Evolutionary conservation across 2,113 vertebrate genomes (phyloP).

Genomic region (Lutjanus erythropterus): DNA sequence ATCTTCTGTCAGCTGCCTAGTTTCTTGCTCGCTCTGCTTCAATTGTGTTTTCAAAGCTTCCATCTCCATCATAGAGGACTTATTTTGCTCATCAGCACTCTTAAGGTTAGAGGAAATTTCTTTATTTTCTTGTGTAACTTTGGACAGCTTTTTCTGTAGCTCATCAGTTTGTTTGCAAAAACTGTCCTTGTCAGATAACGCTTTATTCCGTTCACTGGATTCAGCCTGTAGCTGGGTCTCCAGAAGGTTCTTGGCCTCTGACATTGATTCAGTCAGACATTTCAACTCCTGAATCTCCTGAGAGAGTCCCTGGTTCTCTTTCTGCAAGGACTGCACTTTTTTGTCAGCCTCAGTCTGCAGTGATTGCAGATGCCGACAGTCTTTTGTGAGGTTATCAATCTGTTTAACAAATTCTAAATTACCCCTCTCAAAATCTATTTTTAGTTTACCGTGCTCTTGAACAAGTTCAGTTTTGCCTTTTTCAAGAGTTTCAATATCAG

Average conservation of each 20-base stretch:
- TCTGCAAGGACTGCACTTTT: slow-evolving; percentile 71
- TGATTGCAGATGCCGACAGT: slow-evolving; percentile 70
- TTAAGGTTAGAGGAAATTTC: slow-evolving; percentile 83
- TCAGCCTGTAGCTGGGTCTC: slow-evolving; percentile 79
- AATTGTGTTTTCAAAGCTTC: slow-evolving; percentile 77
- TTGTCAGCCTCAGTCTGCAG: slow-evolving; percentile 76
- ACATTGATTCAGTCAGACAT: slow-evolving; percentile 76
- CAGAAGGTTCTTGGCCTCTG: slow-evolving; percentile 79
- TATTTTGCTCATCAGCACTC: slow-evolving; percentile 84
- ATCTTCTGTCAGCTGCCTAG: slow-evolving; percentile 75
- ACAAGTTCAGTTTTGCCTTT: slow-evolving; percentile 80
- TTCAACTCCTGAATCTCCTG: slow-evolving; percentile 74
- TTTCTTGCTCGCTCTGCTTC: slow-evolving; percentile 78
- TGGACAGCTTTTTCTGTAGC: slow-evolving; percentile 77
- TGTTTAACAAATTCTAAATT: slow-evolving; percentile 79
- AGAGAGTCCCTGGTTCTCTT: slow-evolving; percentile 72
- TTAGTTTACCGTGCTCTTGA: slow-evolving; percentile 82
- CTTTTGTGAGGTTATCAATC: slow-evolving; percentile 78
- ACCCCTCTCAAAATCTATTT: slow-evolving; percentile 65
- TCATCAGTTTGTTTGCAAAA: slow-evolving; percentile 80
- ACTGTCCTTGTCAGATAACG: slow-evolving; percentile 72
- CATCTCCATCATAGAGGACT: slow-evolving; percentile 79
- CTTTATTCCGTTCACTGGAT: slow-evolving; percentile 77
- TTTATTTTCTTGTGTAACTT: slow-evolving; percentile 81
- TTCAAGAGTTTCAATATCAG: slow-evolving; percentile 79